Percentiles rank a stretch among this genome's conserved stretches.
Evolutionary conservation across 2,797 vertebrate species (phyloP).

Genomic region (Dendrocincla tyrannina): DNA sequence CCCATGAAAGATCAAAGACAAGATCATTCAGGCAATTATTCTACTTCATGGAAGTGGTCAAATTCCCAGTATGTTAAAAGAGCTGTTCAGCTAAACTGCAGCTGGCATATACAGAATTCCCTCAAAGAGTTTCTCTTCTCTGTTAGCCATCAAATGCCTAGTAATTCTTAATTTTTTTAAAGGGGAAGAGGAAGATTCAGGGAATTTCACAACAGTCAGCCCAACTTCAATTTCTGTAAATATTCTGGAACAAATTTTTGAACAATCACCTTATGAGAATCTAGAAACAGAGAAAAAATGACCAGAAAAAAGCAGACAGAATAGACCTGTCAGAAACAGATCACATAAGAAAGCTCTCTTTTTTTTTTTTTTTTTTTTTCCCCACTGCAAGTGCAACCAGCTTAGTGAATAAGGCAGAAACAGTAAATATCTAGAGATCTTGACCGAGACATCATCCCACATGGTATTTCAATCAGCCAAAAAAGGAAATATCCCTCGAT

Average conservation of each 20-base stretch:
- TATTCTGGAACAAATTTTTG: not conserved
- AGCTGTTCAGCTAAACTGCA: not conserved
- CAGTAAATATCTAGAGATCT: not conserved
- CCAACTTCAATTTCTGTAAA: not conserved
- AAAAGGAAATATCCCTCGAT: not conserved
- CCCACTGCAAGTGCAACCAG: not conserved
- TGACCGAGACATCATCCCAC: not conserved
- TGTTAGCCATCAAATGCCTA: not conserved
- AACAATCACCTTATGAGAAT: not conserved
- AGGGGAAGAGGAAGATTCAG: not conserved
- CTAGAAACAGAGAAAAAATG: not conserved
- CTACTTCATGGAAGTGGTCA: not conserved
- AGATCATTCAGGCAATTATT: not conserved
- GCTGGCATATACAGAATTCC: not conserved
- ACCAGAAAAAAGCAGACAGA: not conserved
- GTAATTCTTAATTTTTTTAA: not conserved
- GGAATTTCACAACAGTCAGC: not conserved
- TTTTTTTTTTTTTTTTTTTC: not conserved
- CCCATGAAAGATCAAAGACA: not conserved
- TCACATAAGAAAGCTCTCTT: not conserved
- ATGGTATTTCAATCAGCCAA: not conserved
- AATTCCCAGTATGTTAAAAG: not conserved
- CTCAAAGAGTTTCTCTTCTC: not conserved
- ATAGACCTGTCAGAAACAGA: not conserved
- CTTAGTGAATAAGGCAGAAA: not conserved